A percentile compares a stretch with the other conserved stretches of the same genome.
Conservation (phyloP, 1,140 invertebrate genomes). For the Adoxophyes honmai region DNA sequence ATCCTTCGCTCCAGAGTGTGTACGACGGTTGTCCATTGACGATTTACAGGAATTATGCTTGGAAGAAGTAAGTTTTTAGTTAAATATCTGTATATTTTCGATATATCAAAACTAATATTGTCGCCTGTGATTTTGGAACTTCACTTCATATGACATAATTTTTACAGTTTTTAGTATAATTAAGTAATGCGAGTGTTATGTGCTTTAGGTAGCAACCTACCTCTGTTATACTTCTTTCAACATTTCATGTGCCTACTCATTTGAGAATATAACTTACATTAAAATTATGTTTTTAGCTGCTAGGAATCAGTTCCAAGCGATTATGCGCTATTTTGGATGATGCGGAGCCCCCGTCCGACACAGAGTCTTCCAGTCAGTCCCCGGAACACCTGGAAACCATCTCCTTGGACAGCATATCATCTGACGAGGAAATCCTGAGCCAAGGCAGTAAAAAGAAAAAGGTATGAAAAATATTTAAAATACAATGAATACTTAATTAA, state of each 20-base stretch:
- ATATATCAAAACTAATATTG: too few species aligned
- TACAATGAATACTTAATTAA: too few species aligned
- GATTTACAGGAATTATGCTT: conserved; percentile 80
- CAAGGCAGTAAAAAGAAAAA: conserved; percentile 50
- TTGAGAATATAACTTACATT: too few species aligned
- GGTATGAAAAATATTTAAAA: conserved; percentile 20
- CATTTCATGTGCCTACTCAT: too few species aligned
- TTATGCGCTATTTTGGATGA: conserved; percentile 76
- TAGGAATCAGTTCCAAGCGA: conserved; percentile 79
- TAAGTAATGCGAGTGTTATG: too few species aligned
- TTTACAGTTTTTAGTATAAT: too few species aligned
- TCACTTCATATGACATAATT: too few species aligned
- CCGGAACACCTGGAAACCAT: conserved; percentile 73
- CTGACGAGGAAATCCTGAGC: conserved; percentile 69
- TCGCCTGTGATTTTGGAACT: too few species aligned
- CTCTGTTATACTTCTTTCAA: too few species aligned
- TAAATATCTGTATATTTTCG: too few species aligned
- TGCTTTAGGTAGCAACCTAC: too few species aligned
- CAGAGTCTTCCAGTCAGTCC: conserved; percentile 70
- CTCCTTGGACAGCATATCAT: conserved; percentile 79
- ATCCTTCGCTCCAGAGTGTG: conserved; percentile 79
- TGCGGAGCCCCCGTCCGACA: conserved; percentile 77
- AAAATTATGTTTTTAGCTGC: conserved; percentile 55
- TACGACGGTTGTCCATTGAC: conserved; percentile 76
- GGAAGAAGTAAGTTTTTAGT: conserved; percentile 70